phyloP scores from a whole-genome alignment of 2,888 invertebrate genomes.

The Odontocolon sp. region DNA sequence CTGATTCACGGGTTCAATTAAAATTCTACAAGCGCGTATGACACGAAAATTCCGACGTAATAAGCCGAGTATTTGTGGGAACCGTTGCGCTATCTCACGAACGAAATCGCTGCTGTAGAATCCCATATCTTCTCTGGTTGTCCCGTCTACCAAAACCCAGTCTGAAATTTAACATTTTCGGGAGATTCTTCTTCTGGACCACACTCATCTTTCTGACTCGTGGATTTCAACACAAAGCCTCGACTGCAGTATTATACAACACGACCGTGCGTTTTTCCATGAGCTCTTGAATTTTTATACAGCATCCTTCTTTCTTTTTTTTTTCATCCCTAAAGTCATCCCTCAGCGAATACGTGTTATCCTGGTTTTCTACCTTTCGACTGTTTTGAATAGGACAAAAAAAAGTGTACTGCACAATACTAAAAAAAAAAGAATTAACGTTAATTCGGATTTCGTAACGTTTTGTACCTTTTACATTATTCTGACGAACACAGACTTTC shows the following conservation, averaged over 20 bases:
- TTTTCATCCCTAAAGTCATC: slow-evolving; percentile 2
- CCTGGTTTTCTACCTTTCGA: background rate
- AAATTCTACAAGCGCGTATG: slow-evolving; percentile 64
- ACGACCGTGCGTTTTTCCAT: slow-evolving; percentile 3
- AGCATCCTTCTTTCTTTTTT: slow-evolving; percentile 11
- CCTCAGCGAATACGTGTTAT: no score
- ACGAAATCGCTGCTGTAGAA: slow-evolving; percentile 45
- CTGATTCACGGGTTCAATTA: slow-evolving; percentile 64
- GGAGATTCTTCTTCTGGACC: slow-evolving; percentile 7
- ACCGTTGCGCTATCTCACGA: slow-evolving; percentile 50
- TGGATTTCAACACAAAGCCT: slow-evolving; percentile 31
- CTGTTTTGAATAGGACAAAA: background rate
- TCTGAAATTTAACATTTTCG: slow-evolving; percentile 3
- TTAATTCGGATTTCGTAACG: background rate
- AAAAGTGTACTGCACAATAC: background rate
- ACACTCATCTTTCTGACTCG: background rate
- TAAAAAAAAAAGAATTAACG: background rate
- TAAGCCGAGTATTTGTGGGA: slow-evolving; percentile 60
- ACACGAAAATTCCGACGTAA: slow-evolving; percentile 64
- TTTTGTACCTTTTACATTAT: background rate
- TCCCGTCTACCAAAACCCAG: background rate
- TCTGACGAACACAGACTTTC: background rate
- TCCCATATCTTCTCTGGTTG: background rate
- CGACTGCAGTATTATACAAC: slow-evolving; percentile 14
- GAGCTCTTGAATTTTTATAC: slow-evolving; percentile 12